Evolutionary conservation across 2,113 vertebrate genomes (phyloP).

Genomic region (Pandion haliaetus): DNA sequence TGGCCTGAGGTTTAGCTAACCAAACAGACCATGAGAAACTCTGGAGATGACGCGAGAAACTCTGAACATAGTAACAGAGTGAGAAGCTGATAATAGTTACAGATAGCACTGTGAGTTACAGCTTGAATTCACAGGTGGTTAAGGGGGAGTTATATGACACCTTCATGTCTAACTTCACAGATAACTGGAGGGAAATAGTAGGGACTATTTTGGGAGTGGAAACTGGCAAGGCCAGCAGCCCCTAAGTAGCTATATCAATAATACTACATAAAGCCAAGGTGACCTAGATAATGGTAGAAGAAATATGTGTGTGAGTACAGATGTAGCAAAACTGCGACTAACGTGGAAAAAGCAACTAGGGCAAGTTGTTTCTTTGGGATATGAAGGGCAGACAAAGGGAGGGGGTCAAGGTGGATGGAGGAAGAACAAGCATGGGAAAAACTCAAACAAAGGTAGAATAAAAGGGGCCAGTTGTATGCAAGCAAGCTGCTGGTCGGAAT

Average conservation of each 20-base stretch:
- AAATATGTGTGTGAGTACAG: not conserved
- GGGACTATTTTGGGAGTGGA: not conserved
- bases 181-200: not conserved
- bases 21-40: not conserved
- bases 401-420: not conserved
- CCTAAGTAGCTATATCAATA: not conserved
- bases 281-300: not conserved
- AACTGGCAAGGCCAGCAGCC: not conserved
- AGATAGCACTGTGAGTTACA: not conserved
- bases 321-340: not conserved
- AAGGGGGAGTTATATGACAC: not conserved
- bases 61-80: not conserved
- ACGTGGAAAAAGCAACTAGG: not conserved
- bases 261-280: not conserved
- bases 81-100: not conserved
- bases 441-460: not conserved
- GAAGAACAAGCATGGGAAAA: not conserved
- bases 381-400: not conserved
- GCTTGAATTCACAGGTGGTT: not conserved
- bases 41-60: not conserved
- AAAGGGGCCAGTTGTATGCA: not conserved
- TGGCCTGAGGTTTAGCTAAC: not conserved
- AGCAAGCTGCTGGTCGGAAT: not conserved
- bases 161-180: not conserved
- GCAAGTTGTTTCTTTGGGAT: not conserved